These are phyloP conservation scores for Kradibia gibbosae DNA, from an alignment of 1,140 invertebrate genomes.

Conservation along the genomic window DNA sequence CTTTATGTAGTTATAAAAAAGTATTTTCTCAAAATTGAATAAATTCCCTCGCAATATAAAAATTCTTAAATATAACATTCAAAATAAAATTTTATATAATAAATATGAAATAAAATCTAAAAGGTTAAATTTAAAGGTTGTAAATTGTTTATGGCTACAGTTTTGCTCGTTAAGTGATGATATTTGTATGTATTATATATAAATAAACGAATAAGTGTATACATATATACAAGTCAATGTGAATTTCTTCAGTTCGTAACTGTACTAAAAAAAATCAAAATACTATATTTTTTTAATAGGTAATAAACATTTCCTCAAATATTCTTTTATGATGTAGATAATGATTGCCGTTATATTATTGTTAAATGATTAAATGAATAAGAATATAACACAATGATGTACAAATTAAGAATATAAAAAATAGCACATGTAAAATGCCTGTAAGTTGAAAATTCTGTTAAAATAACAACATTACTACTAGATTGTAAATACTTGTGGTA, in stretches of 20 bases:
- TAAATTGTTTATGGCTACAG: conserved; percentile 17
- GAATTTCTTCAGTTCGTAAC: conserved; percentile 8
- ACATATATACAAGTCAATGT: conserved; percentile 21
- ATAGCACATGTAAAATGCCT: conserved; percentile 44
- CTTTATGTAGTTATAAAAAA: background rate
- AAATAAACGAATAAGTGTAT: conserved; percentile 33
- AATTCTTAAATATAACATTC: conserved; percentile 9
- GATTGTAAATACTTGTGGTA: conserved; percentile 50
- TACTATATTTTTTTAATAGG: no score
- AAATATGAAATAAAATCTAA: background rate
- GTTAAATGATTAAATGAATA: conserved; percentile 46
- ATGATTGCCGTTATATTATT: conserved; percentile 31
- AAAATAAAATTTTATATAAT: background rate
- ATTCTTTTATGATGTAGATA: conserved; percentile 35
- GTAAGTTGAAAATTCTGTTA: conserved; percentile 39
- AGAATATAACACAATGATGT: conserved; percentile 47
- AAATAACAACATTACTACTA: conserved; percentile 45
- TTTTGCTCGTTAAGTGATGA: background rate
- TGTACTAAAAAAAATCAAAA: no score
- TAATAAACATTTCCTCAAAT: background rate
- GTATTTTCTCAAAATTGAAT: conserved; percentile 34
- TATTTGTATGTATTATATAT: conserved; percentile 42
- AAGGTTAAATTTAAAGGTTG: conserved; percentile 6
- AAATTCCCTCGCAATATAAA: background rate
- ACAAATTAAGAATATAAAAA: conserved; percentile 53